Evolutionary conservation across 2,113 vertebrate genomes (phyloP), one percentile per base, ranked within the genome.

Genomic region (Rhinogobius similis): DNA sequence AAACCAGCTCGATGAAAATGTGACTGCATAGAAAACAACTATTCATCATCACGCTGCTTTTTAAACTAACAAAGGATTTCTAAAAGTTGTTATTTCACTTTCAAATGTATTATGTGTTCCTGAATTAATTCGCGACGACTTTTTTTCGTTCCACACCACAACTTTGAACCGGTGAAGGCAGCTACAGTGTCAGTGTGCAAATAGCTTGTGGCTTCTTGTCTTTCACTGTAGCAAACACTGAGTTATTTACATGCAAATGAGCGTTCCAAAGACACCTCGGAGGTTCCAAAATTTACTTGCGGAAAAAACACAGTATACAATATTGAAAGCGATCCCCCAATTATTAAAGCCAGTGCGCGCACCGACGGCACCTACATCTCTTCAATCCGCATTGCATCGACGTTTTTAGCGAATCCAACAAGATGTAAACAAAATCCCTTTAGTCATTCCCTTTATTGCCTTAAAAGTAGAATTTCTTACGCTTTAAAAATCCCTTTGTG

Each of bases 311-410:
- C 23, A 10, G 32, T 36, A 12, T 12, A 23, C 21, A 52, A 55
- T 24, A 55, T 55, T 55, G 23, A 26, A 48, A 55, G 0, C 46
- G 21, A 50, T n/a, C 46, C 46, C 21, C n/a, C 9, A 50, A 55
- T 55, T 55, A 55, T 26, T 26, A 55, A 5, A 55, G 52, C 3
- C 23, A 23, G 12, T 24, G 23, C 4, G 3, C 18, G 18, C 44
- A 46, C 21, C 50, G 11, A 52, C 23, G 23, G 21, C 50, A 52
- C 23, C 11, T 52, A 21, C 4, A 55, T 26, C 13, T 55, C 14
- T 23, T 20, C 62, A 73, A 70, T 83, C 70, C 81, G 77, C 71
- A 80, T 67, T 68, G 48, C 59, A 75, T 80, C 65, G 56, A 71
- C 79, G 76, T 65, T 32, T 26, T 67, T 36, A 68, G 71, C 43